Base-by-base conservation (phyloP, 2,888 invertebrate genomes). In the Lamproptera curius region DNA sequence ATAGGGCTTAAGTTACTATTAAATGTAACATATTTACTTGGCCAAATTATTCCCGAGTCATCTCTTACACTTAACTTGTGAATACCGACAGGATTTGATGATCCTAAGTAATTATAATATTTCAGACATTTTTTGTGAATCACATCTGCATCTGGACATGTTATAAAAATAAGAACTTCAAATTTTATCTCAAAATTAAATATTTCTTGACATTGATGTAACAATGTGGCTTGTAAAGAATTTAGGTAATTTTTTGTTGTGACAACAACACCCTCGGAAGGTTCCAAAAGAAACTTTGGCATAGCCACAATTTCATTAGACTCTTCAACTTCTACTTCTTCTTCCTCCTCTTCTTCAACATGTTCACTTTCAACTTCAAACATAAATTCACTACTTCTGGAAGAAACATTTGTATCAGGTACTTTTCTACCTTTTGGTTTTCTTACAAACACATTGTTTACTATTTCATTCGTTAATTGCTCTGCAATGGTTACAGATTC, bases 141-240 rank as follows among this genome's bases (percentile, higher is more conserved):
- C n/a, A 88, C 75, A 61, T 91, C 91, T 42, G 65, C 66, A 53
- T 90, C 88, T 16, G 89, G 79, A 53, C 90, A 89, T 33, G 83
- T 81, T 1, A 91, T 62, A 59, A 91, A 89, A 56, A 92, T 84
- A 15, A 92, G 78, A 34, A 91, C 62, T 56, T 82, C 71, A n/a
- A 89, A 87, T 52, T 73, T 73, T 46, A 80, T 52, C 16, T 65
- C 53, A 55, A 82, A 70, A 45, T 65, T 59, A 28, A 83, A 76
- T 43, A 85, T n/a, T 43, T 70, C 62, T 45, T 72, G 51, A 28
- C 79, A 52, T 63, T 87, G 87, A 41, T 70, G 51, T 13, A 82
- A 41, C 20, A 78, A 48, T 17, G 69, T 51, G 34, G 61, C 54
- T 61, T 76, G 67, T 54, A 69, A 74, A 16, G 81, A 65, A 37